Evolutionary conservation across 2,797 vertebrate species (phyloP), one percentile per base, ranked within the genome.

Genomic region (Acestrorhynchus altus): DNA sequence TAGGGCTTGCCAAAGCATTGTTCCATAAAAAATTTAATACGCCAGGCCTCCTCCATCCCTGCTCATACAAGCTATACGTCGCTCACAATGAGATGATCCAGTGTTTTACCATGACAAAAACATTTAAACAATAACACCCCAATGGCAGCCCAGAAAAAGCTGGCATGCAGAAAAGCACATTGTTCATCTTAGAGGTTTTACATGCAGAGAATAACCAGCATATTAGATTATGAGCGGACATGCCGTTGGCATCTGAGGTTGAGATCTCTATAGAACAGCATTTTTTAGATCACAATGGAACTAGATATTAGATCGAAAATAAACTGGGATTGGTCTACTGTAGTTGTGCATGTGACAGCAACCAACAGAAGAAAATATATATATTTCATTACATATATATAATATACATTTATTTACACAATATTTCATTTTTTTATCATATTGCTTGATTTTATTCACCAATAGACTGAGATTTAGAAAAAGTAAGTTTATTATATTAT

Each of bases 71-170:
- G 51, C 63, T 42, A 40, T 44, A 57, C 39, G 51, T 65, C 71
- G 63, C 42, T 47, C 71, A 73, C 57, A 63, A 60, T 49, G 57
- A 63, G 57, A 69, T 39, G 66, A 69, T 69, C 66, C 65, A 52
- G 83, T 83, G 87, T 92, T 92, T 92, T 91, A 91, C 85, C 90
- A 92, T 92, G 79, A 91, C 91, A 92, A 92, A 92, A 88, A 88
- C 52, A 78, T 83, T 60, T 88, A 90, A 83, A 92, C 91, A 93
- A 92, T 90, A 63, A 89, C 79, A 77, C 66, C 69, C 86, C 63
- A 26, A 18, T 47, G 64, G 64, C 83, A 86, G 83, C 26, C 61
- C 82, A 81, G 83, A 44, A 47, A 35, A 44, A 39, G 51, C 39
- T 35, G 11, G 40, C 64, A 68, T 52, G 22, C 22, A 57, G 22